A percentile compares a stretch with the other conserved stretches of the same genome.
Conservation (phyloP, 1,140 invertebrate species). For the Drosophila hydei region DNA sequence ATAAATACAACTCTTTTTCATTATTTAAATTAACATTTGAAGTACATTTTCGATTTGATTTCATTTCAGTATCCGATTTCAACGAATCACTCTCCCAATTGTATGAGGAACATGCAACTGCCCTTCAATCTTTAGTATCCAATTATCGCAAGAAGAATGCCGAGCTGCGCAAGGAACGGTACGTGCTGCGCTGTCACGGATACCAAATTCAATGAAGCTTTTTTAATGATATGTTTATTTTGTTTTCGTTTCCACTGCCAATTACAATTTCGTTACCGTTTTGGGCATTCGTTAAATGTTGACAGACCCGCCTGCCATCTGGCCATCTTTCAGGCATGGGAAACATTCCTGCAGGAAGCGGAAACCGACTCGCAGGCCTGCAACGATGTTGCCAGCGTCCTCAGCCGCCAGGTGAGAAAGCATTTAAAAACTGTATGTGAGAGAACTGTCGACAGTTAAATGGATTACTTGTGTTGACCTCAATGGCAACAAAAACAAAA, state of each 20-base stretch:
- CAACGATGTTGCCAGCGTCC: slow-evolving; percentile 93
- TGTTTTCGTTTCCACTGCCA: too few relatives aligned
- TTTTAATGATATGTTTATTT: slow-evolving; percentile 8
- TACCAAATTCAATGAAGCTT: not conserved
- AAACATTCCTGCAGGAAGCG: slow-evolving; percentile 95
- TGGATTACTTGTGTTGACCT: slow-evolving; percentile 46
- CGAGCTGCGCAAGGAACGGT: slow-evolving; percentile 95
- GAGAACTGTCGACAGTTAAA: slow-evolving; percentile 41
- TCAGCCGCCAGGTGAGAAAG: slow-evolving; percentile 88
- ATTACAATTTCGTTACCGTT: slow-evolving; percentile 15
- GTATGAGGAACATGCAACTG: slow-evolving; percentile 96
- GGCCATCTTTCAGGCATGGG: slow-evolving; percentile 95
- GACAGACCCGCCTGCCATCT: slow-evolving; percentile 91
- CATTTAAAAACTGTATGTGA: not conserved
- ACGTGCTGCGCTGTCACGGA: slow-evolving; percentile 55
- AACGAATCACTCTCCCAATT: slow-evolving; percentile 95
- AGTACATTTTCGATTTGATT: not conserved
- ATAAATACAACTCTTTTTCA: not conserved
- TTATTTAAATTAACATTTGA: not conserved
- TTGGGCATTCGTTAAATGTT: too few relatives aligned
- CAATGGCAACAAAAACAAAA: too few relatives aligned
- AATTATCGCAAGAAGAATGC: slow-evolving; percentile 94
- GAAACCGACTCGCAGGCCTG: slow-evolving; percentile 96
- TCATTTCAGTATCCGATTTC: slow-evolving; percentile 95
- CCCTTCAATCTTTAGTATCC: slow-evolving; percentile 94